Percentiles rank a stretch among this genome's conserved stretches.
These are phyloP conservation scores for Mnemiopsis leidyi DNA, from an alignment of 37 sponge, comb jelly and placozoan genomes.

Conservation along the genomic window DNA sequence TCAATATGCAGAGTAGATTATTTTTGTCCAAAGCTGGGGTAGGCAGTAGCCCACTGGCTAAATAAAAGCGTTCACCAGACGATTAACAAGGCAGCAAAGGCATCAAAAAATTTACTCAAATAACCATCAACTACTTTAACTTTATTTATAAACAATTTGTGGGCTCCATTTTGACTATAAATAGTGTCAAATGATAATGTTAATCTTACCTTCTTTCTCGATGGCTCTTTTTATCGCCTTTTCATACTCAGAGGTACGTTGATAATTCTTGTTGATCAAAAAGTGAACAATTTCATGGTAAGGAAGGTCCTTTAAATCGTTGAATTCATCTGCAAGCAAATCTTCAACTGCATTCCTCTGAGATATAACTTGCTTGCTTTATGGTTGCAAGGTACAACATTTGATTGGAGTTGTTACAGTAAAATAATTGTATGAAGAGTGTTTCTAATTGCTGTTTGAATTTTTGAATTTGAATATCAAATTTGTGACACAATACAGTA, in stretches of 20 bases:
- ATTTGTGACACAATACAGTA: no score
- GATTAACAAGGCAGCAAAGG: not conserved
- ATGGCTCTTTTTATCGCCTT: constrained; percentile 40
- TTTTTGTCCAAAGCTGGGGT: no score
- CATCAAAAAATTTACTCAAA: not conserved
- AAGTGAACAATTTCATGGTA: constrained; percentile 36
- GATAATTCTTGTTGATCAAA: not conserved
- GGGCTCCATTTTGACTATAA: not conserved
- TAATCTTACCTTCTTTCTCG: constrained; percentile 50
- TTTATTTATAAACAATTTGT: no score
- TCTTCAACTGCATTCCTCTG: constrained; percentile 58
- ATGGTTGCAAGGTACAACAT: no score
- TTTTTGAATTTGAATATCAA: no score
- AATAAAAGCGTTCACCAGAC: not conserved
- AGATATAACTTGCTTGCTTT: no score
- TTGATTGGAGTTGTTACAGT: no score
- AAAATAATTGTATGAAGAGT: no score
- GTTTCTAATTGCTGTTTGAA: no score
- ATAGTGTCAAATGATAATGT: not conserved
- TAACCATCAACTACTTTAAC: not conserved
- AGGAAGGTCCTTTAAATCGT: not conserved
- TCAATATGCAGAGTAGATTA: no score
- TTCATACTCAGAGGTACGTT: constrained; percentile 18
- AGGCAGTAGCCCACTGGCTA: no score
- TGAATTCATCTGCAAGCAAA: constrained; percentile 16